Conservation (phyloP, 2,113 vertebrate species). For the Neopipo cinnamomea region DNA sequence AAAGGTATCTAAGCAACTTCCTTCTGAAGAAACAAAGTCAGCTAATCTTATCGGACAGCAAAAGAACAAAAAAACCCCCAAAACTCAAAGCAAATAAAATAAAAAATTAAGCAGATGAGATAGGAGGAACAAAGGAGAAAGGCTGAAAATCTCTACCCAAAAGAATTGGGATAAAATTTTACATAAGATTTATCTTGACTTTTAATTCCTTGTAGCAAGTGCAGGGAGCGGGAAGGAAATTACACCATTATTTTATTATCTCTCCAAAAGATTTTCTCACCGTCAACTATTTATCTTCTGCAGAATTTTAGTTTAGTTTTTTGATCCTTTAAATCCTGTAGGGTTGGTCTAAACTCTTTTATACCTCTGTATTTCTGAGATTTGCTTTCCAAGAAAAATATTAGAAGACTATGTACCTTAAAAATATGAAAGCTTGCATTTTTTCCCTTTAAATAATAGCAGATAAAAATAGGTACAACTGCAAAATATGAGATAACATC, state of each 20-base stretch:
- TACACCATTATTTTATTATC: neutral
- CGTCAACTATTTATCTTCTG: neutral
- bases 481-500: neutral
- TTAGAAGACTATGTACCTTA: neutral
- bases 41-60: accelerated
- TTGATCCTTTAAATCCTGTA: neutral
- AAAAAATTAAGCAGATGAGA: neutral
- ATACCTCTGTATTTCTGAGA: neutral
- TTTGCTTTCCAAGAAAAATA: neutral
- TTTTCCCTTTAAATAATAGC: neutral
- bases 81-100: neutral
- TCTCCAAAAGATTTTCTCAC: neutral
- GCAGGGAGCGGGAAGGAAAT: accelerated
- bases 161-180: neutral
- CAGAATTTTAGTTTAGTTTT: neutral
- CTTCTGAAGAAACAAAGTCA: neutral
- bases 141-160: neutral
- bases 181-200: neutral
- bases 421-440: neutral
- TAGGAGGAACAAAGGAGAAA: neutral
- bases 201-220: neutral
- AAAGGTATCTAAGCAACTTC: neutral
- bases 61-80: neutral
- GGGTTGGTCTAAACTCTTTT: neutral
- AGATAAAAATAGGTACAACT: neutral